Base-by-base conservation (phyloP, 1,140 invertebrate species). In the Xylocopa sonorina region DNA sequence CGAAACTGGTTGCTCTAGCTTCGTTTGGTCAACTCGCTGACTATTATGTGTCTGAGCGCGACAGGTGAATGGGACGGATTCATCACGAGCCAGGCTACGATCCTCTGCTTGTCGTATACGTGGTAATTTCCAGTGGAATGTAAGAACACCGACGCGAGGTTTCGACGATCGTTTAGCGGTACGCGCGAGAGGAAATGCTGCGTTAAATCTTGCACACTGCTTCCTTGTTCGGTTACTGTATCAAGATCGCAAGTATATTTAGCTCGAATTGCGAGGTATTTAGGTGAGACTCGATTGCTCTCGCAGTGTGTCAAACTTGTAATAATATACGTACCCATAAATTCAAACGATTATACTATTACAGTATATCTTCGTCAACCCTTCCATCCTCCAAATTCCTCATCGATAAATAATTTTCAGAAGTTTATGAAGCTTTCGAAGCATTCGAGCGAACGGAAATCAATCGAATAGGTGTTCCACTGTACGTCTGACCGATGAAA, bases 21-120 rank as follows among this genome's bases (percentile, higher is more conserved):
- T 67, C 38, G 60, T 66, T 46, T 21, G 38, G 12, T 32, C 5
- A 16, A 29, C 34, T n/a, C 6, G 41, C 7, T 9, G 48, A 34
- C 14, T 24, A 21, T 57, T 14, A 7, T 18, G 18, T 10, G 38
- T 7, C 21, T 10, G 10, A 24, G 27, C n/a, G n/a, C 10, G 57
- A 62, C 71, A 60, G 46, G 71, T 63, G 71, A 74, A 74, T 51
- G 32, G 71, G 46, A 14, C 10, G 24, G 57, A 74, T 74, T 50
- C 68, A 58, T 72, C 27, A n/a, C 27, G n/a, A 21, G 21, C 1
- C 50, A 51, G 9, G 38, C 38, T 51, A 21, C n/a, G n/a, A n/a
- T n/a, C 50, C 21, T 21, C n/a, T 51, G 3, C 18, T 18, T 14
- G 10, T 29, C 27, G 0, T 18, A 9, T 32, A 57, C 18, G 7